Percentiles rank a stretch among this genome's conserved stretches.
Conservation (phyloP, 2,888 invertebrate species). For the Aricia artaxerxes region DNA sequence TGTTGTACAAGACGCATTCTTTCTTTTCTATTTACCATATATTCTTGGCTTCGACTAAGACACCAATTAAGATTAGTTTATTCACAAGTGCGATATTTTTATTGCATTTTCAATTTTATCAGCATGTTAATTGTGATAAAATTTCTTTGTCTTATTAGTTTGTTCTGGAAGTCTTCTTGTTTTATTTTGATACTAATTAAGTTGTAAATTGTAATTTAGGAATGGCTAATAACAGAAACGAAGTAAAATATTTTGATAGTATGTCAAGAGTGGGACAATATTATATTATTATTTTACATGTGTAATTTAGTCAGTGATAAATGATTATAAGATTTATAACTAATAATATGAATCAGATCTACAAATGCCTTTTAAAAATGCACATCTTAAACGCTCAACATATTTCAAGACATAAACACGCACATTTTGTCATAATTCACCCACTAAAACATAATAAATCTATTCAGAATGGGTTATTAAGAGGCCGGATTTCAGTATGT, state of each 20-base stretch:
- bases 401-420: slow-evolving; percentile 9
- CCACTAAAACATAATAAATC: slow-evolving; percentile 16
- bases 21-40: slow-evolving; percentile 52
- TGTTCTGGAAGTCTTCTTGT: neutral
- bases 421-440: slow-evolving; percentile 12
- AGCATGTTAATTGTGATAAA: neutral
- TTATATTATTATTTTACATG: no score
- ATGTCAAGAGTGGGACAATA: no score
- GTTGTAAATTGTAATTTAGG: neutral
- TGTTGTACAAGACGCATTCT: slow-evolving; percentile 63
- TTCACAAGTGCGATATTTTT: slow-evolving; percentile 12
- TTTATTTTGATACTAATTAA: neutral
- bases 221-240: neutral
- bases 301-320: neutral
- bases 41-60: slow-evolving; percentile 10
- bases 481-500: slow-evolving; percentile 11
- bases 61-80: slow-evolving; percentile 13
- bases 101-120: neutral
- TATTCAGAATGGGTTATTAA: slow-evolving; percentile 5
- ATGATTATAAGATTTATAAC: neutral
- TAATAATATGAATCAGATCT: neutral
- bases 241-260: neutral
- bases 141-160: neutral
- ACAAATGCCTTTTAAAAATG: neutral
- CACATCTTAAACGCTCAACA: neutral